A percentile compares a stretch with the other conserved stretches of the same genome.
Evolutionary conservation across 2,113 vertebrate species (phyloP).

Genomic region (Cololabis saira): DNA sequence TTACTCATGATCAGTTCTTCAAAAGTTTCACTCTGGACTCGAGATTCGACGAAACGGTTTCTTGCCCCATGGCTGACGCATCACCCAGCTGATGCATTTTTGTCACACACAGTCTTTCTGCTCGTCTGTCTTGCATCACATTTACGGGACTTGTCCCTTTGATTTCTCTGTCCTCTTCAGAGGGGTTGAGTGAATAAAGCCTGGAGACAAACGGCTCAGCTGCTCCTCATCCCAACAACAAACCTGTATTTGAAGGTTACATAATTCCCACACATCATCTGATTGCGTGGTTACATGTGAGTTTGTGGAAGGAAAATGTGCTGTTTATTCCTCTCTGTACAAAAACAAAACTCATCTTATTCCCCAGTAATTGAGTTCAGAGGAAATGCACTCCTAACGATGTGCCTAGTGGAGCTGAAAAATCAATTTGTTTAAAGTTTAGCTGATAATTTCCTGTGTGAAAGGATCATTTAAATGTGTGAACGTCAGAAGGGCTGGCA

Average conservation of each 20-base stretch:
- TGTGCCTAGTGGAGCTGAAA: neutral
- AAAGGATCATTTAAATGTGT: no score
- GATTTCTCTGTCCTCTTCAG: neutral
- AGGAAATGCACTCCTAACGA: neutral
- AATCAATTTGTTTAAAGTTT: constrained; percentile 16
- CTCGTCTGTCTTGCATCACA: neutral
- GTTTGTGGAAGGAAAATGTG: neutral
- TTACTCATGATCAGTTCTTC: no score
- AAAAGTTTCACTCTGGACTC: neutral
- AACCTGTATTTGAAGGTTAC: constrained; percentile 49
- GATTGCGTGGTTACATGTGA: constrained; percentile 39
- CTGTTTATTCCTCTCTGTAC: neutral
- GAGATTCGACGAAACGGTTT: neutral
- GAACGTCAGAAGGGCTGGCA: no score
- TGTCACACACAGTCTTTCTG: neutral
- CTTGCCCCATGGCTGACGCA: neutral
- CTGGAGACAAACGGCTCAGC: constrained; percentile 47
- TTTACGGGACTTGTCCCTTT: neutral
- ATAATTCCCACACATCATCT: constrained; percentile 54
- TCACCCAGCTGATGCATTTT: neutral
- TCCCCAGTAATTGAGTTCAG: constrained; percentile 2
- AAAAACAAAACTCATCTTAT: constrained; percentile 25
- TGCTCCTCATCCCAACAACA: constrained; percentile 38
- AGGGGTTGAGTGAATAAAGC: constrained; percentile 10
- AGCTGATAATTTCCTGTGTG: neutral